phyloP scores from a whole-genome alignment of 2,888 invertebrate species.

The Chaetogeoica ovagalla region DNA sequence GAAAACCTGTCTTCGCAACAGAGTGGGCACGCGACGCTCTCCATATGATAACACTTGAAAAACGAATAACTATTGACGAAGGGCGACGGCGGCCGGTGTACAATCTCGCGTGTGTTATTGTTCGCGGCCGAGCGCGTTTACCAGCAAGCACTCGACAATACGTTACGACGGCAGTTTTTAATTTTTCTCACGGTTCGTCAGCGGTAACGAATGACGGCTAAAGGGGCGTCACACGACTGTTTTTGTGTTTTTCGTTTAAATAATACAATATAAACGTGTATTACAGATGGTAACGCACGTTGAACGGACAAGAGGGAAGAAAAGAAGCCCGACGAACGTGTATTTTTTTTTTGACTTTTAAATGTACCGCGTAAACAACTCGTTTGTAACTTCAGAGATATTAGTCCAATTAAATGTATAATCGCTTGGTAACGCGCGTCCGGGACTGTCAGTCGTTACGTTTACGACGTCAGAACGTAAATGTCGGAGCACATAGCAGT shows the following conservation, averaged over 20 bases:
- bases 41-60: constrained; percentile 20
- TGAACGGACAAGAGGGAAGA: too few relatives aligned
- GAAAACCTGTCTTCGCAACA: constrained; percentile 45
- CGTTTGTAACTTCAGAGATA: constrained; percentile 52
- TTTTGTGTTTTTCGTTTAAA: background rate
- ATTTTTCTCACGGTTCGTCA: background rate
- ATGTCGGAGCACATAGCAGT: background rate
- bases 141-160: too few relatives aligned
- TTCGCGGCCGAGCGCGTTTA: background rate
- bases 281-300: background rate
- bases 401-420: background rate
- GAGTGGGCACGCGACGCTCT: constrained; percentile 37
- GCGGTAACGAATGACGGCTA: background rate
- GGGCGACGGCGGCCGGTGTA: too few relatives aligned
- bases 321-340: background rate
- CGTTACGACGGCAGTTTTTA: background rate
- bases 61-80: too few relatives aligned
- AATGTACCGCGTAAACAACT: constrained; percentile 50
- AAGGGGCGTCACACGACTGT: background rate
- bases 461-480: constrained; percentile 28
- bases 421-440: too few relatives aligned
- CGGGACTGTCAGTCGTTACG: background rate
- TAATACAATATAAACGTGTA: background rate
- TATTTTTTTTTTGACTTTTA: constrained; percentile 31
- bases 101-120: too few relatives aligned